phyloP scores from a whole-genome alignment of 64 coral and sea anemone species.

The Pocillopora damicornis region DNA sequence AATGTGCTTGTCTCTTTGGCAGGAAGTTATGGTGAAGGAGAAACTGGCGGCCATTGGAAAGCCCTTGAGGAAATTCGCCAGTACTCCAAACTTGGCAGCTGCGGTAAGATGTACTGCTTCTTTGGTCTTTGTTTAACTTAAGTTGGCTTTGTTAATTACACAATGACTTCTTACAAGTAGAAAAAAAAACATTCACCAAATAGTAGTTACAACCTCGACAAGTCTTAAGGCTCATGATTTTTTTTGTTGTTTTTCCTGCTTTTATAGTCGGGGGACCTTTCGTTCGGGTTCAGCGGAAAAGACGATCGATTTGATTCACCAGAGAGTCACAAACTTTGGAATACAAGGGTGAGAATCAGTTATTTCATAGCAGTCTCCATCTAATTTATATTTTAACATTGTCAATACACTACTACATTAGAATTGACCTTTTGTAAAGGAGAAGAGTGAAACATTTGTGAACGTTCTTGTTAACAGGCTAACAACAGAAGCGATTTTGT shows the following conservation, averaged over 20 bases:
- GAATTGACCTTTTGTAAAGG: neutral
- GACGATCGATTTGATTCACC: conserved; percentile 56
- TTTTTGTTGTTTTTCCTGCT: neutral
- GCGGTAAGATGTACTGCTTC: conserved; percentile 38
- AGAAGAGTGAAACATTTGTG: neutral
- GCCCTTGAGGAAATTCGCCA: conserved; percentile 93
- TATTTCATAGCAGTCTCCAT: neutral
- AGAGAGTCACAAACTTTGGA: conserved; percentile 55
- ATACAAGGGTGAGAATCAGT: conserved; percentile 18
- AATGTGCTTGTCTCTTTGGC: neutral
- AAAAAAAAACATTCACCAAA: no score
- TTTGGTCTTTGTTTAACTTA: neutral
- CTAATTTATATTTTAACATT: no score
- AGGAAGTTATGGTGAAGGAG: conserved; percentile 99
- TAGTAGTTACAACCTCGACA: no score
- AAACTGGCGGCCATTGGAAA: conserved; percentile 98
- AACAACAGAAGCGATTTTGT: conserved; percentile 13
- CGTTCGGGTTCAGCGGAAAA: conserved; percentile 38
- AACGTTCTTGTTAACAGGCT: neutral
- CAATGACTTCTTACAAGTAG: no score
- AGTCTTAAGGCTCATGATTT: no score
- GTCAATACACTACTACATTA: neutral
- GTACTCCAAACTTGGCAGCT: conserved; percentile 88
- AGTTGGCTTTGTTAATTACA: no score
- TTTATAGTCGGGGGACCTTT: conserved; percentile 14